These are phyloP conservation scores for Anoplius nigerrimus DNA, from an alignment of 2,888 invertebrate species.

Conservation along the genomic window DNA sequence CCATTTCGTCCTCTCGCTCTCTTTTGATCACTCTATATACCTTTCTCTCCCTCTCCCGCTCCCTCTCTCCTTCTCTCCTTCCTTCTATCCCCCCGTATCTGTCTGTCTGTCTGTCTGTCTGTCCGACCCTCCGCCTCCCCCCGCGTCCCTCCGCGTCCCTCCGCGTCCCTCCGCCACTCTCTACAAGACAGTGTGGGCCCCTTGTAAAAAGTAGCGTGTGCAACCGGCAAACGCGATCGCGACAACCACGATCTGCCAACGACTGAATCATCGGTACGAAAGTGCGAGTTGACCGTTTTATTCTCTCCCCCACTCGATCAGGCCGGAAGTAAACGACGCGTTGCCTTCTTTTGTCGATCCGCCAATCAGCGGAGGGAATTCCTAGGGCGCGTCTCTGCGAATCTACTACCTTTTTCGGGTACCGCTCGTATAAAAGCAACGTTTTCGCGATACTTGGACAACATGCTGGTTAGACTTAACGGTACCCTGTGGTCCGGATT, in stretches of 20 bases:
- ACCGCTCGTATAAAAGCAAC: slow-evolving; percentile 43
- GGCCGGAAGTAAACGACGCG: slow-evolving; percentile 34
- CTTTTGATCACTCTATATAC: background rate
- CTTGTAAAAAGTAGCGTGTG: background rate
- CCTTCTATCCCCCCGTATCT: too few relatives aligned
- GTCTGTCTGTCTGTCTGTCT: too few relatives aligned
- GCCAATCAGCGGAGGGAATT: slow-evolving; percentile 33
- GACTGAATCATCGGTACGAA: slow-evolving; percentile 20
- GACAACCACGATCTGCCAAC: slow-evolving; percentile 12
- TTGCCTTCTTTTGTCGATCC: slow-evolving; percentile 8
- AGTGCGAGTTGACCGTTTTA: slow-evolving; percentile 11
- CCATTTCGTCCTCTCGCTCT: background rate
- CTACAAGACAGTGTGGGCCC: background rate
- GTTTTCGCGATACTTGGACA: background rate
- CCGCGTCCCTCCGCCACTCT: background rate
- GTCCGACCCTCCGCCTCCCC: background rate
- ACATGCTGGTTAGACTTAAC: slow-evolving; percentile 41
- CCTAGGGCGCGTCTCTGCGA: slow-evolving; percentile 22
- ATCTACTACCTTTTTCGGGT: background rate
- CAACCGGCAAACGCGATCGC: background rate
- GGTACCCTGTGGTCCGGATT: slow-evolving; percentile 38
- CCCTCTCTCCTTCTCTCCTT: too few relatives aligned
- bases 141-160: background rate
- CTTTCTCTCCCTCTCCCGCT: background rate
- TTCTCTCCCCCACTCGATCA: slow-evolving; percentile 24